Percentiles rank a stretch among this genome's conserved stretches.
phyloP scores from a whole-genome alignment of 2,113 vertebrate species.

The Tor tambroides region DNA sequence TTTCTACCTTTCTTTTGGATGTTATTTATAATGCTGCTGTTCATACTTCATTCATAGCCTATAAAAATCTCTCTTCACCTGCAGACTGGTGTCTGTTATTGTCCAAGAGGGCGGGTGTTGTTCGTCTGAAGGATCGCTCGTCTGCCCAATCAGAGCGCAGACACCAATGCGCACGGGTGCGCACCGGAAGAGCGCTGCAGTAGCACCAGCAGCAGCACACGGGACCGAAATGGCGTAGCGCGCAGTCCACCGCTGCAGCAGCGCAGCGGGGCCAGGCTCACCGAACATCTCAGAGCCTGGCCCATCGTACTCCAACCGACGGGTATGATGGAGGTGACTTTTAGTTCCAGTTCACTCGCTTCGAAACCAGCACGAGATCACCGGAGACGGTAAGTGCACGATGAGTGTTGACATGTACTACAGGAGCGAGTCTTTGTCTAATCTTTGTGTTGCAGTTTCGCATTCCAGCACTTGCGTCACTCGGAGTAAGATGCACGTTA shows the following conservation, averaged over 20 bases:
- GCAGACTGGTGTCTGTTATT: neutral
- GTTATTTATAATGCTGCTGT: neutral
- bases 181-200: neutral
- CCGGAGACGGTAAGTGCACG: slow-evolving; percentile 1
- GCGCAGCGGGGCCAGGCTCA: slow-evolving; percentile 32
- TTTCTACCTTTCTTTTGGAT: neutral
- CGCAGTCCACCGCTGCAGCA: neutral
- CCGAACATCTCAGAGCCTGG: neutral
- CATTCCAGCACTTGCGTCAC: slow-evolving; percentile 44
- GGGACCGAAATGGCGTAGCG: slow-evolving; percentile 59
- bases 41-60: neutral
- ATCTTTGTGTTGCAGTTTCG: slow-evolving; percentile 38
- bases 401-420: neutral
- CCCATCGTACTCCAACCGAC: neutral
- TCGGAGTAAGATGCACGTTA: neutral
- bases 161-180: neutral
- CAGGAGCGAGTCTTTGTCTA: slow-evolving; percentile 37
- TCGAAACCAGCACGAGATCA: slow-evolving; percentile 15
- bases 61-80: neutral
- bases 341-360: slow-evolving; percentile 9
- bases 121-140: neutral
- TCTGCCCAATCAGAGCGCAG: slow-evolving; percentile 38
- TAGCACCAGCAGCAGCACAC: slow-evolving; percentile 2
- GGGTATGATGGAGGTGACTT: neutral
- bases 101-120: neutral